These are phyloP conservation scores for Scyliorhinus canicula DNA, from an alignment of 2,797 vertebrate genomes.

Conservation along the genomic window DNA sequence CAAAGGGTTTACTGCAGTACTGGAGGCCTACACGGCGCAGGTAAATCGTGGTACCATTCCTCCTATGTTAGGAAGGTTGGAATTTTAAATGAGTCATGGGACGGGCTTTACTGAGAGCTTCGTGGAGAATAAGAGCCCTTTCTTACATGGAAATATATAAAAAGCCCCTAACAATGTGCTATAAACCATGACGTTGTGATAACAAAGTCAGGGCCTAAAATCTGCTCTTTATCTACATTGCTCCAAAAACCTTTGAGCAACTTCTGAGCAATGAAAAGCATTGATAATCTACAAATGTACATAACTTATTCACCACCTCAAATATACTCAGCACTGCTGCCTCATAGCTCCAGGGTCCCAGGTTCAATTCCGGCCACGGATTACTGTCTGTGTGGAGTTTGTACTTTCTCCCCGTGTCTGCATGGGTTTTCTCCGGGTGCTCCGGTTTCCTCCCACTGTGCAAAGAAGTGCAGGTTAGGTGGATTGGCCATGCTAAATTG, in stretches of 20 bases:
- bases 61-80: background rate
- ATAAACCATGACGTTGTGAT: background rate
- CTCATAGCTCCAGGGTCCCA: too few species aligned
- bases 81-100: background rate
- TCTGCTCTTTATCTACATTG: background rate
- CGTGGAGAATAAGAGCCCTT: background rate
- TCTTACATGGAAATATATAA: too few species aligned
- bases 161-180: background rate
- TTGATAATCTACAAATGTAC: background rate
- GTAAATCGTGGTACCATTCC: background rate
- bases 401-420: too few species aligned
- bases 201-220: background rate
- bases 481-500: too few species aligned
- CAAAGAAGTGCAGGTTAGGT: too few species aligned
- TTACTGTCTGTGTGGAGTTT: too few species aligned
- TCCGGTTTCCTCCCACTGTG: too few species aligned
- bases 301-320: background rate
- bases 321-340: background rate
- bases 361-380: too few species aligned
- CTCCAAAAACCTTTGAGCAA: background rate
- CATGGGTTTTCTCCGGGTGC: too few species aligned
- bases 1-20: background rate
- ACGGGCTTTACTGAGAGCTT: background rate
- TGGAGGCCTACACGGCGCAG: background rate
- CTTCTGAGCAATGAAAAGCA: background rate